Evolutionary conservation across 2,797 vertebrate genomes (phyloP).

Genomic region (Amblyraja radiata): DNA sequence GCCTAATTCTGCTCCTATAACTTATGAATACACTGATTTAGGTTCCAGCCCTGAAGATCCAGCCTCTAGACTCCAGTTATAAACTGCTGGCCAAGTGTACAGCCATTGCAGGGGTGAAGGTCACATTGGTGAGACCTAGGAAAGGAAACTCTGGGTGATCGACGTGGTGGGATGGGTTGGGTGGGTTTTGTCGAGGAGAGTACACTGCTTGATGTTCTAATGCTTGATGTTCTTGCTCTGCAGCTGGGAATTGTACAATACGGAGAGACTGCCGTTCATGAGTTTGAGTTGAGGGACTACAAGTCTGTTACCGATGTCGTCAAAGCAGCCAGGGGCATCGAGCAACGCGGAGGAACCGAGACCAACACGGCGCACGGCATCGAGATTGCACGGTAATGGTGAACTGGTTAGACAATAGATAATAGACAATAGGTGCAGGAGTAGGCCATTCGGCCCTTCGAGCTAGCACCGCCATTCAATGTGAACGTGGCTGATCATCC

Average conservation of each 20-base stretch:
- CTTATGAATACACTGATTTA: too few species aligned
- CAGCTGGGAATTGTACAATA: slow-evolving; percentile 80
- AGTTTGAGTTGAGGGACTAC: slow-evolving; percentile 88
- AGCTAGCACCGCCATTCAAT: too few species aligned
- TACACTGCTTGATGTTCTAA: too few species aligned
- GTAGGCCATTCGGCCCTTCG: too few species aligned
- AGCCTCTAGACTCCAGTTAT: neutral
- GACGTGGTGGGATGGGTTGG: too few species aligned
- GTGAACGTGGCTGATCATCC: too few species aligned
- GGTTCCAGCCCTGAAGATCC: too few species aligned
- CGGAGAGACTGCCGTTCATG: slow-evolving; percentile 85
- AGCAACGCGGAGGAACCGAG: slow-evolving; percentile 87
- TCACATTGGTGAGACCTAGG: neutral
- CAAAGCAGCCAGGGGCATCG: slow-evolving; percentile 79
- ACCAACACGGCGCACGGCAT: slow-evolving; percentile 92
- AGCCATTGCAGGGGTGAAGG: too few species aligned
- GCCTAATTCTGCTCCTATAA: too few species aligned
- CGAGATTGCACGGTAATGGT: slow-evolving; percentile 76
- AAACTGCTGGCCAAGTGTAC: neutral
- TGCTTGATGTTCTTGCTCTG: slow-evolving; percentile 46
- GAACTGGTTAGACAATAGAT: too few species aligned
- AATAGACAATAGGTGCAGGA: too few species aligned
- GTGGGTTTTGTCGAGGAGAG: neutral
- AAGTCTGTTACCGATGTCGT: slow-evolving; percentile 87
- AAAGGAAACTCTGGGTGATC: too few species aligned